phyloP scores from a whole-genome alignment of 2,113 vertebrate species.

The Solenodon paradoxus region DNA sequence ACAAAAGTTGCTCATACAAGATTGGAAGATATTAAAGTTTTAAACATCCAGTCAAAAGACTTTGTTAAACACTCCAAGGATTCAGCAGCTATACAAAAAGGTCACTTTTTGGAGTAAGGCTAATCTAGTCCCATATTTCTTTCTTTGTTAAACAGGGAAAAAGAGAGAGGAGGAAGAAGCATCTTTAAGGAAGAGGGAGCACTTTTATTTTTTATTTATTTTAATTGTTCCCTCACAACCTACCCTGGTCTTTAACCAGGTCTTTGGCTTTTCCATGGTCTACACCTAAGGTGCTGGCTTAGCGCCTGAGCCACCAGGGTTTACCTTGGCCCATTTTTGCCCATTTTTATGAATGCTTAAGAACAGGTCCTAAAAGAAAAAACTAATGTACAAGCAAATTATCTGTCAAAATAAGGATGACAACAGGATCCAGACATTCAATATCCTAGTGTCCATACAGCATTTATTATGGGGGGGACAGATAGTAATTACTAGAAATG shows the following conservation, averaged over 20 bases:
- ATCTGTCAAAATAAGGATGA: not conserved
- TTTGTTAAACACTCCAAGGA: not conserved
- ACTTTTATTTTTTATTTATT: too few species aligned
- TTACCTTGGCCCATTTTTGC: too few species aligned
- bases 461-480: not conserved
- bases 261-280: too few species aligned
- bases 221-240: too few species aligned
- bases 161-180: too few species aligned
- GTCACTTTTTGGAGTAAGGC: not conserved
- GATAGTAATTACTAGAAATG: not conserved
- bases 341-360: not conserved
- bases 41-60: not conserved
- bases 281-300: too few species aligned
- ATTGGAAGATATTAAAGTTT: not conserved
- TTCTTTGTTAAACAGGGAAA: too few species aligned
- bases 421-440: not conserved
- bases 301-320: too few species aligned
- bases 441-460: not conserved
- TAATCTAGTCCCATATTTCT: too few species aligned
- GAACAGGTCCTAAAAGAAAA: not conserved
- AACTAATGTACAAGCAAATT: not conserved
- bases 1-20: not conserved
- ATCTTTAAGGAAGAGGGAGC: too few species aligned
- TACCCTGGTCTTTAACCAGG: too few species aligned
- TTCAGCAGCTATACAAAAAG: not conserved